phyloP scores from a whole-genome alignment of 2,888 invertebrate species.

The Calliphora vomitoria region DNA sequence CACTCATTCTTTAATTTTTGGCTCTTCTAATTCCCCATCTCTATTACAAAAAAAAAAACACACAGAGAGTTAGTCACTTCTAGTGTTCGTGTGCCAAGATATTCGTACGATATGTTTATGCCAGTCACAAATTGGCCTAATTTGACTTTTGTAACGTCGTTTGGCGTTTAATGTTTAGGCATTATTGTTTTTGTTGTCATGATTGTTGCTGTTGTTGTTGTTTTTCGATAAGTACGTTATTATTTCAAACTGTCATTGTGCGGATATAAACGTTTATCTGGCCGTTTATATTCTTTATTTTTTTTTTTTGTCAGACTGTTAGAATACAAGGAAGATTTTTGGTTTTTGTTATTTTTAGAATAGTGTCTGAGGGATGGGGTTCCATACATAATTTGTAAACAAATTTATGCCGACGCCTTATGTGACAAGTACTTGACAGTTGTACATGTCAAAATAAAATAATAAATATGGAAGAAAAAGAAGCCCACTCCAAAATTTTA shows the following conservation, averaged over 20 bases:
- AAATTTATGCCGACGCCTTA: slow-evolving; percentile 72
- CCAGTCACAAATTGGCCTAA: slow-evolving; percentile 77
- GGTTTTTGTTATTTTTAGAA: background rate
- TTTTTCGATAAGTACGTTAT: slow-evolving; percentile 72
- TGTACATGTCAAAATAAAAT: slow-evolving; percentile 65
- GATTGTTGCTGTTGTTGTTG: slow-evolving; percentile 58
- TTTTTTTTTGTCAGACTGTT: background rate
- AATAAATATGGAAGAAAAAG: slow-evolving; percentile 38
- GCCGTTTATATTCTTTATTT: slow-evolving; percentile 44
- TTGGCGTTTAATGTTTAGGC: slow-evolving; percentile 66
- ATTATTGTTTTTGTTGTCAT: slow-evolving; percentile 64
- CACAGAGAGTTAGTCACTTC: background rate
- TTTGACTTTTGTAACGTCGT: slow-evolving; percentile 77
- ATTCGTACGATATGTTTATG: slow-evolving; percentile 66
- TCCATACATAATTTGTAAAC: slow-evolving; percentile 63
- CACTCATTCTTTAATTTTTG: no score
- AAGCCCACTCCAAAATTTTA: background rate
- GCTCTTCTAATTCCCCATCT: slow-evolving; percentile 19
- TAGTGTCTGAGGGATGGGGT: background rate
- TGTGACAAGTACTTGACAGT: slow-evolving; percentile 73
- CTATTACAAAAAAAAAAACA: background rate
- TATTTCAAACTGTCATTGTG: slow-evolving; percentile 73
- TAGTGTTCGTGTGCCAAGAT: background rate
- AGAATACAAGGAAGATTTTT: background rate
- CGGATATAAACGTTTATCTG: slow-evolving; percentile 73